Base-by-base conservation (phyloP, 2,888 invertebrate genomes). In the Xylocampa areola region DNA sequence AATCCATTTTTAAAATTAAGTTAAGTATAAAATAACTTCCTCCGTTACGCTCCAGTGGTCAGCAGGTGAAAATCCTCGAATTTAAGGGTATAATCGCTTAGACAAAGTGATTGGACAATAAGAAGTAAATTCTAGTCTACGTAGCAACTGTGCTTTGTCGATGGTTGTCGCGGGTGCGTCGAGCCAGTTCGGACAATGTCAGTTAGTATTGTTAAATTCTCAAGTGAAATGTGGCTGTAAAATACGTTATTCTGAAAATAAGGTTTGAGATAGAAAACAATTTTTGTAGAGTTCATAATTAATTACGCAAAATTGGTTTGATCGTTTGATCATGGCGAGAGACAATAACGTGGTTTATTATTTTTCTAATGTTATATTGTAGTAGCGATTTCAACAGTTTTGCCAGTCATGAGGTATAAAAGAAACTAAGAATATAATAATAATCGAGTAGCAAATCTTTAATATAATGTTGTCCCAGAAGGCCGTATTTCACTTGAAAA, bases 71-170 rank as follows among this genome's bases (percentile, higher is more conserved):
- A 85, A 85, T 84, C 84, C 92, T 92, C 92, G 92, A 92, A 92
- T 92, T 89, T 92, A 90, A 90, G 90, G 80, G 80, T 85, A 81
- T 82, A 84, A 77, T 84, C 81, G 86, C 86, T 85, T 86, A 80
- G 85, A 87, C 85, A 81, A 86, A 90, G 91, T 88, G 90, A 85
- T 85, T 86, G 86, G 92, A 93, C 93, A 93, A 93, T 93, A 93
- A 92, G 84, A 87, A 84, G 78, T 68, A 77, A 84, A 87, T 84
- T 92, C 92, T 93, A 93, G 92, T 93, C 92, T 88, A 78, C 82
- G 80, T 82, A 83, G 77, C 81, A 85, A 85, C 84, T 82, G 86
- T 86, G 85, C 86, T 91, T 89, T 87, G 86, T 86, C 83, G 70
- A 62, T 75, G 69, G 68, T 71, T 79, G 64, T 59, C 58, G 52